Evolutionary conservation across 2,888 invertebrate genomes (phyloP), one percentile per base, ranked within the genome.

Genomic region (Dioctria linearis): DNA sequence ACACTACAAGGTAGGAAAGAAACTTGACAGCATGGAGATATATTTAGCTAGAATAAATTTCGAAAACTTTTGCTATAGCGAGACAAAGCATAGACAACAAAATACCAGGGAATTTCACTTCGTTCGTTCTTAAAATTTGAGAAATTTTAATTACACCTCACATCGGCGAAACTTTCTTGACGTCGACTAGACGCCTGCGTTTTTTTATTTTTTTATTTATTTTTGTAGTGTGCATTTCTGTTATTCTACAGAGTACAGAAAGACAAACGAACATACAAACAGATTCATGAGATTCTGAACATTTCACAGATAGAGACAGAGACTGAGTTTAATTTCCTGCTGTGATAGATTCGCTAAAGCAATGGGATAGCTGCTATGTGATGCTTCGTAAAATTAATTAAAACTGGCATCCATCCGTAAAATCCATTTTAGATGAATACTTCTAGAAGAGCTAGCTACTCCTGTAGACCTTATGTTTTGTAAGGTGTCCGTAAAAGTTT

Each of bases 251-350:
- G 6, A 13, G 5, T 5, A 11, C 40, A 11, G 4, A 37, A 42
- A 65, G n/a, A 11, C 40, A 11, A 42, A 65, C n/a, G 13, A 13
- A 5, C 63, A 63, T 11, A 11, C 63, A 25, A 39, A 63, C 51
- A 9, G 51, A 49, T 11, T 49, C 6, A 2, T 11, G 51, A 42
- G 65, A 42, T 42, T 65, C 40, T 65, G 65, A 13, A 13, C 65
- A 65, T n/a, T 65, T 65, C 65, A 42, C 25, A 25, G 25, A 25
- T 25, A 25, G 25, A 2, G 25, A 25, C 25, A 25, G 25, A 25
- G 65, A 42, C 66, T 8, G n/a, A 66, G n/a, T 67, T 67, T 67
- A 67, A 67, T 67, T 67, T 67, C 67, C 67, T 46, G 49, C 43
- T 67, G 40, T 13, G 67, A 25, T 46, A 25, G 25, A 67, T 67